Evolutionary conservation across 2,113 vertebrate genomes (phyloP).

Genomic region (Scomber japonicus): DNA sequence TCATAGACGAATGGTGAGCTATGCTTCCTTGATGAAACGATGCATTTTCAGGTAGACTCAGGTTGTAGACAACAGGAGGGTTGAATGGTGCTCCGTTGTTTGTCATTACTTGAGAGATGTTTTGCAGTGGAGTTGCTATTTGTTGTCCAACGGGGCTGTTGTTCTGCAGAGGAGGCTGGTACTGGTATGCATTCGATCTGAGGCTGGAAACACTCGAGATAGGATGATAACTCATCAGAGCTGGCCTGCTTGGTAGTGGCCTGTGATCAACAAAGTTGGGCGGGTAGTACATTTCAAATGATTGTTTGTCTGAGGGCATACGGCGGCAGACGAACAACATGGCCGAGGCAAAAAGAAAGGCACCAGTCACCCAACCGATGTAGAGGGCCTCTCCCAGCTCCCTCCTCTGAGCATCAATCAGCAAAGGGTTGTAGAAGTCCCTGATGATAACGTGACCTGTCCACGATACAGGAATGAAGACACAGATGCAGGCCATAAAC

Average conservation of each 20-base stretch:
- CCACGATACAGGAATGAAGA: constrained; percentile 87
- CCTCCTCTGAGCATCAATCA: constrained; percentile 82
- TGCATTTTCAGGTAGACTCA: constrained; percentile 17
- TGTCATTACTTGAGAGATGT: constrained; percentile 19
- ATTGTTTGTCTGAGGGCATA: constrained; percentile 46
- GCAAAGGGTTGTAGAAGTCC: constrained; percentile 85
- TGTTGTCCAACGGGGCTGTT: constrained; percentile 30
- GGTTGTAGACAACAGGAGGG: constrained; percentile 38
- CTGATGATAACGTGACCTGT: constrained; percentile 83
- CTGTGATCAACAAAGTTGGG: constrained; percentile 52
- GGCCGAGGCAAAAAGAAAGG: constrained; percentile 79
- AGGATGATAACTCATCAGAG: constrained; percentile 62
- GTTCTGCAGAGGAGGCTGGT: constrained; percentile 42
- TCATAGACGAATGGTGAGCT: constrained; percentile 31
- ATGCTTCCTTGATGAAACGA: constrained; percentile 52
- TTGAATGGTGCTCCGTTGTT: constrained; percentile 33
- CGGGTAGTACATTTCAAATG: constrained; percentile 55
- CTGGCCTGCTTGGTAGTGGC: background rate
- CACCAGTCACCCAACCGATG: constrained; percentile 85
- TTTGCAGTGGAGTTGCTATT: constrained; percentile 24
- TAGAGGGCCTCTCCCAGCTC: constrained; percentile 88
- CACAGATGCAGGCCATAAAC: constrained; percentile 79
- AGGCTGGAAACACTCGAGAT: constrained; percentile 59
- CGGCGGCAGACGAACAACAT: constrained; percentile 78
- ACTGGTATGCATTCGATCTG: background rate